Base-by-base conservation (phyloP, 2,888 invertebrate genomes). In the Xiphydria camelus region DNA sequence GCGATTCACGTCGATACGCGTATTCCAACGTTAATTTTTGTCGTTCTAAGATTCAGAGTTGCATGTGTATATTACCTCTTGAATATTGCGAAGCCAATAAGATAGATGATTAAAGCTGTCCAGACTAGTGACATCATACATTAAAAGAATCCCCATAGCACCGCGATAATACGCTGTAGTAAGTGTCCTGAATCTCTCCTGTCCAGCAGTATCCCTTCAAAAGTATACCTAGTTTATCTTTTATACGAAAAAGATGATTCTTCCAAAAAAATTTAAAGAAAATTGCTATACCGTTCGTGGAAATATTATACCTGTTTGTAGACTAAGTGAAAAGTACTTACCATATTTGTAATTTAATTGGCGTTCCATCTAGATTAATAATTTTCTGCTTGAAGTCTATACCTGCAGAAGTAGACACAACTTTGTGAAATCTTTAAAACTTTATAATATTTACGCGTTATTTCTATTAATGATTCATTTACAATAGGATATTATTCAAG, bases 311-410 rank as follows among this genome's bases (percentile, higher is more conserved):
- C n/a, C n/a, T n/a, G n/a, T n/a, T n/a, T n/a, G n/a, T n/a, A n/a
- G n/a, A n/a, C n/a, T n/a, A n/a, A n/a, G n/a, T n/a, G n/a, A n/a
- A n/a, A 33, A 14, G 12, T 19, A 56, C 77, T 76, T 61, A 80
- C 80, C 80, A 80, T 73, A 89, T 88, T 77, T 89, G 89, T 37
- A 89, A 79, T 75, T 91, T 91, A 63, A 91, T 88, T 37, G 90
- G 91, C 44, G 87, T 88, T 7, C 90, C 91, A 71, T 91, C 91
- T 63, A 91, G 79, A 73, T 89, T 89, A 65, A 91, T 89, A 59
- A 91, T 88, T 78, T 91, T 91, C 76, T 91, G 91, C 77, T 91
- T 91, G 77, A 91, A 91, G 78, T 91, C 91, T 74, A 91, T 89
- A 59, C 91, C 91, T 91, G 78, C 22, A 79, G 15, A n/a, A n/a